phyloP scores from a whole-genome alignment of 92 coral and sea anemone genomes.

The Phymanthus crucifer region DNA sequence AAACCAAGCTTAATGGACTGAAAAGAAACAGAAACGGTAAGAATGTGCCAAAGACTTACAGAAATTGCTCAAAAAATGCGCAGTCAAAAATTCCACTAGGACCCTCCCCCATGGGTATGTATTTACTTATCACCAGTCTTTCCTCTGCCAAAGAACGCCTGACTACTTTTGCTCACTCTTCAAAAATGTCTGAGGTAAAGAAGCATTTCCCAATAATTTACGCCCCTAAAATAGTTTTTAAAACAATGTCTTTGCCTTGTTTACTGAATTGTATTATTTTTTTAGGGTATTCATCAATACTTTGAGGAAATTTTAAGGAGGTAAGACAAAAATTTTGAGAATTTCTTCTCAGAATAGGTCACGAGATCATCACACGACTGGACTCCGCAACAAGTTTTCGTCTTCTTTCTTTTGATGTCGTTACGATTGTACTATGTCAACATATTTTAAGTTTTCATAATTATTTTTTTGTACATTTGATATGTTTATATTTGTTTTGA shows the following conservation, averaged over 20 bases:
- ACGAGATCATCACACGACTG: constrained; percentile 21
- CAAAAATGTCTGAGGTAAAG: constrained; percentile 18
- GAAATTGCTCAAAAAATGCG: background rate
- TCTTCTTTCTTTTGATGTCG: too few relatives aligned
- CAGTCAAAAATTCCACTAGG: background rate
- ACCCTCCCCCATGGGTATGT: background rate
- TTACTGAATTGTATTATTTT: background rate
- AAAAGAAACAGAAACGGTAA: background rate
- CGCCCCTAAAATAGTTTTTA: background rate
- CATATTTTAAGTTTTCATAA: too few relatives aligned
- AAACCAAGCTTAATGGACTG: too few relatives aligned
- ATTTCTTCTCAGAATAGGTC: background rate
- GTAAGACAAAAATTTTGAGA: constrained; percentile 25
- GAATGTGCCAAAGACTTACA: background rate
- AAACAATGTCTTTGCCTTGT: background rate
- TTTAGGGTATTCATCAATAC: constrained; percentile 70
- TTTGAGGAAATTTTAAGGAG: constrained; percentile 70
- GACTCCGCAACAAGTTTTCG: too few relatives aligned
- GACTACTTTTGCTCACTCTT: background rate
- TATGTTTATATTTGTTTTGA: too few relatives aligned
- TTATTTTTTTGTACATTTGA: too few relatives aligned
- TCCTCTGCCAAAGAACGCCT: background rate
- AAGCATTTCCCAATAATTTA: background rate
- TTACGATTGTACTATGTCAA: too few relatives aligned
- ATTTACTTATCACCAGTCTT: background rate